These are phyloP conservation scores for Apoda limacodes DNA, from an alignment of 2,888 invertebrate species.

Conservation along the genomic window DNA sequence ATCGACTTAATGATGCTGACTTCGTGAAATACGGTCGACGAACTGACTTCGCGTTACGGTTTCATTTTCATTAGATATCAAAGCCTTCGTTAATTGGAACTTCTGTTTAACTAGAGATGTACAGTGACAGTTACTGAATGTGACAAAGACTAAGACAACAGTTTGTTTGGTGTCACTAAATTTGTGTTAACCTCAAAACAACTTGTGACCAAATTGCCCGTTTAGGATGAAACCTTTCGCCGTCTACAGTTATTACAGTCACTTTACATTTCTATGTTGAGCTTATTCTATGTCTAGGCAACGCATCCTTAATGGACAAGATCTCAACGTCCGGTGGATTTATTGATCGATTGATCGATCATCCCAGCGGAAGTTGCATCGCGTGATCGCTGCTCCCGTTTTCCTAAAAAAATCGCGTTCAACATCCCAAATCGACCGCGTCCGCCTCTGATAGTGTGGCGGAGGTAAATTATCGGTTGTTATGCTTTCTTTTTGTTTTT, in stretches of 20 bases:
- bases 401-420: conserved; percentile 49
- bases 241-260: too few species aligned
- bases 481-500: conserved; percentile 54
- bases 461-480: conserved; percentile 57
- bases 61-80: conserved; percentile 40
- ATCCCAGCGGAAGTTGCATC: conserved; percentile 35
- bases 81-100: too few species aligned
- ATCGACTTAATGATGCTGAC: conserved; percentile 35
- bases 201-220: too few species aligned
- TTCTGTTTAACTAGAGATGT: too few species aligned
- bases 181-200: too few species aligned
- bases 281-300: too few species aligned
- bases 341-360: conserved; percentile 29
- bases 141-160: too few species aligned
- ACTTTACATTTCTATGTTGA: too few species aligned
- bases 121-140: too few species aligned
- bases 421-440: conserved; percentile 44
- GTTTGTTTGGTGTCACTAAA: too few species aligned
- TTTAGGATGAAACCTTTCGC: too few species aligned
- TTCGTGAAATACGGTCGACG: conserved; percentile 36
- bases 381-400: conserved; percentile 43
- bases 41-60: conserved; percentile 31
- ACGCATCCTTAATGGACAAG: too few species aligned
- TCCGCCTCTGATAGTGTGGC: conserved; percentile 44
- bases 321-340: conserved; percentile 34